Conservation (phyloP, 2,113 vertebrate genomes). For the Nycticorax nycticorax region DNA sequence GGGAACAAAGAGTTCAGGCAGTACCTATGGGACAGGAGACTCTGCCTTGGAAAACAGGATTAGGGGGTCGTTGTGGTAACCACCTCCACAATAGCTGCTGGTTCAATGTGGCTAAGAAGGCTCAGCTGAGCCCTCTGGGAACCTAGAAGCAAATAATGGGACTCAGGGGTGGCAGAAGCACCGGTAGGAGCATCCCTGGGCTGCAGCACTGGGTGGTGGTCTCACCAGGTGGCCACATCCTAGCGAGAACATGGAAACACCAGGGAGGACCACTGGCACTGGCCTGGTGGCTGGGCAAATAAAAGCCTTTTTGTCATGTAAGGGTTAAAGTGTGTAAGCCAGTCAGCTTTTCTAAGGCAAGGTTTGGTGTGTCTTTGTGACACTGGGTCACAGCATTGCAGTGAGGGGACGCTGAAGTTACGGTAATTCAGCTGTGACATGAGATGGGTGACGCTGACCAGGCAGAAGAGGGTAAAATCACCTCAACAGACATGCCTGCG, state of each 20-base stretch:
- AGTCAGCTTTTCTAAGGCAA: neutral
- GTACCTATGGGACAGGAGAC: slow-evolving; percentile 29
- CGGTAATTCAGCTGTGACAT: neutral
- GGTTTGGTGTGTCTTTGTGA: neutral
- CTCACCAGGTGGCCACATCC: rapidly evolving
- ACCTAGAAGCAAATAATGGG: neutral
- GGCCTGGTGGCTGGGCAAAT: neutral
- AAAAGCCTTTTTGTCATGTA: neutral
- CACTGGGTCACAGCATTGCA: neutral
- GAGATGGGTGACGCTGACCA: neutral
- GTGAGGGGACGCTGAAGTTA: neutral
- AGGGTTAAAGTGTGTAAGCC: neutral
- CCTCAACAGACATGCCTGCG: neutral
- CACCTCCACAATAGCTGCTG: neutral
- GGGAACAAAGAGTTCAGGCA: slow-evolving; percentile 40
- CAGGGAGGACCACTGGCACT: neutral
- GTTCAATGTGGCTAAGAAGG: neutral
- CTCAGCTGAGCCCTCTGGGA: neutral
- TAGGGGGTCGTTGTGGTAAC: neutral
- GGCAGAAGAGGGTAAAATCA: neutral
- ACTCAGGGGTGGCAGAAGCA: neutral
- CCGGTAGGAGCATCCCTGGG: neutral
- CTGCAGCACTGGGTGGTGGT: neutral
- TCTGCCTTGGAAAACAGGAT: slow-evolving; percentile 40
- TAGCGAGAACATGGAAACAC: neutral